Base-by-base conservation (phyloP, 2,888 invertebrate genomes). In the Euproctis similis region DNA sequence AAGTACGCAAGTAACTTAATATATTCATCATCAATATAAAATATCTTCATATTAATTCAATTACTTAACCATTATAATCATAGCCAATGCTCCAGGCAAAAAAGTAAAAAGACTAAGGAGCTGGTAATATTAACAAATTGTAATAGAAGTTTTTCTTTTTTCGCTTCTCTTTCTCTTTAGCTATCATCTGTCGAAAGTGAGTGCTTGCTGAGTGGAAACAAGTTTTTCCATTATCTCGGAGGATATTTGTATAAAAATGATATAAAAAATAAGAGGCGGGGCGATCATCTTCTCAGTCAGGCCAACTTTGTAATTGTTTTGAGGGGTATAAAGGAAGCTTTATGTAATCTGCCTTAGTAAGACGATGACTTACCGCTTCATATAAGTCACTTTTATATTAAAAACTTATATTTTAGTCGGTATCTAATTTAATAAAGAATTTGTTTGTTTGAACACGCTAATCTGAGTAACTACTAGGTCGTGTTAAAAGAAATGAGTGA, bases 261-360 rank as follows among this genome's bases (percentile, higher is more conserved):
- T n/a, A n/a, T n/a, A n/a, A n/a, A n/a, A n/a, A n/a, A n/a, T n/a
- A n/a, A n/a, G 69, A 53, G 59, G 56, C 53, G 45, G 48, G 47
- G 58, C 58, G 66, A 72, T 72, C 68, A 63, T 61, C 59, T 62
- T 53, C 49, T 58, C 59, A n/a, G n/a, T 51, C 56, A 57, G 53
- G 47, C 45, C 72, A 77, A 78, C 74, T 80, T 80, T 74, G 61
- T 84, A 82, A 84, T 82, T 81, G 77, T 67, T 72, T 81, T 71
- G 78, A 70, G 75, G 75, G 67, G 54, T 64, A 59, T 78, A 80
- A 81, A 77, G 66, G 68, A 76, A 78, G 78, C 72, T 78, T 76
- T 74, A 78, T 77, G 80, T 73, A 76, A 77, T 75, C 73, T 74
- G 73, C 75, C 78, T 54, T 54, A 31, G 43, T 44, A 43, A 39